Evolutionary conservation across 2,888 invertebrate genomes (phyloP), one percentile per base, ranked within the genome.

Genomic region (Dryadula phaetusa): DNA sequence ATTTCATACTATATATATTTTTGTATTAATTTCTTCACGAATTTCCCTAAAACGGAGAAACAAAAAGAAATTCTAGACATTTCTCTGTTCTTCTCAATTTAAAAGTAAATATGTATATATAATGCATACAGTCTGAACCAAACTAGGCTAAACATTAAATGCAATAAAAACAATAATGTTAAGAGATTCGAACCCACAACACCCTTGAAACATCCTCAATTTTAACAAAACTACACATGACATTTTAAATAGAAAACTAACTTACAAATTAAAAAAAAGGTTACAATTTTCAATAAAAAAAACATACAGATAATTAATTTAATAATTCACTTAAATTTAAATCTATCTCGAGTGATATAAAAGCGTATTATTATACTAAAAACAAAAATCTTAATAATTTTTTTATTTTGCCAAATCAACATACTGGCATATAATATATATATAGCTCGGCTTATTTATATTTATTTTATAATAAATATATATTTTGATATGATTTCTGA

Each of bases 401-500:
- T 20, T 37, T 32, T 3, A 20, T 22, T 22, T 37, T 22, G 22
- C 56, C 40, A 56, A 56, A n/a, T 56, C 37, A 20, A 22, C 7
- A 40, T 8, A 22, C 22, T 37, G 56, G 56, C 40, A 37, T n/a
- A n/a, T n/a, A n/a, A n/a, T n/a, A n/a, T n/a, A n/a, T n/a, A n/a
- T n/a, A n/a, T n/a, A n/a, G n/a, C n/a, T n/a, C n/a, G n/a, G n/a
- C n/a, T n/a, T n/a, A n/a, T n/a, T n/a, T n/a, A n/a, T n/a, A n/a
- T 46, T 52, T 52, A 54, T 37, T 34, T 18, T 34, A 53, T 53
- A 49, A 25, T 40, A 34, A 1, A 40, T 52, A 52, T 52, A 52
- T 22, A 56, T 22, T 14, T 22, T 56, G 56, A 56, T 56, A 56
- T 56, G 56, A 56, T 37, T 52, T 52, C 28, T 52, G 28, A 52